Base-by-base conservation (phyloP, 2,888 invertebrate species). In the Scaptomyza reducta region DNA sequence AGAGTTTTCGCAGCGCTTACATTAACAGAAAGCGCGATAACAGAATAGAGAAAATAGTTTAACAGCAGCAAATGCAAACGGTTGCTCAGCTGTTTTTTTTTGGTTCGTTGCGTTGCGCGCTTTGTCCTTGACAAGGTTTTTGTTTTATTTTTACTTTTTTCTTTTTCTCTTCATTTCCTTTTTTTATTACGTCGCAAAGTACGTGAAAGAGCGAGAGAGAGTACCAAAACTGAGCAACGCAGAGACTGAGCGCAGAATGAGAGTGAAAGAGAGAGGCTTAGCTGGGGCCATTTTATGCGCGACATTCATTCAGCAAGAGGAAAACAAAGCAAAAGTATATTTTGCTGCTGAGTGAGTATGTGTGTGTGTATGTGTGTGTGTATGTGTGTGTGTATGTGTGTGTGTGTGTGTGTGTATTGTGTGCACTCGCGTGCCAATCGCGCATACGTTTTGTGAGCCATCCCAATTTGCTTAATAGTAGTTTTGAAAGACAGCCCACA, bases 101-200 rank as follows among this genome's bases (percentile, higher is more conserved):
- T n/a, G n/a, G n/a, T n/a, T 46, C 49, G 60, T 59, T 66, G 68
- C 76, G 85, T 72, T 84, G 78, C 69, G 70, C 72, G 69, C 75
- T 80, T 86, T 89, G 87, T 87, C 89, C 87, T 87, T 87, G 89
- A 89, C 81, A 89, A 87, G 87, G 88, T 88, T 89, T 40, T 88
- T 85, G 66, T 74, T 89, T 89, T 82, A 79, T 70, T 55, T 55
- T 54, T 46, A 45, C 44, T 54, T 54, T 33, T 25, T 35, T 53
- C 61, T 38, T 38, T 6, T 35, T 58, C 63, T 60, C 63, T 60
- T 59, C 50, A 14, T 14, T 16, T 10, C 10, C 5, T 16, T 40
- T 16, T 40, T 40, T 40, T 40, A 16, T 40, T 40, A 10, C 40
- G 16, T 57, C 55, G 50, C 65, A 47, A 35, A 18, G 40, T 62